Base-by-base conservation (phyloP, 2,888 invertebrate genomes). In the Orthosia gothica region DNA sequence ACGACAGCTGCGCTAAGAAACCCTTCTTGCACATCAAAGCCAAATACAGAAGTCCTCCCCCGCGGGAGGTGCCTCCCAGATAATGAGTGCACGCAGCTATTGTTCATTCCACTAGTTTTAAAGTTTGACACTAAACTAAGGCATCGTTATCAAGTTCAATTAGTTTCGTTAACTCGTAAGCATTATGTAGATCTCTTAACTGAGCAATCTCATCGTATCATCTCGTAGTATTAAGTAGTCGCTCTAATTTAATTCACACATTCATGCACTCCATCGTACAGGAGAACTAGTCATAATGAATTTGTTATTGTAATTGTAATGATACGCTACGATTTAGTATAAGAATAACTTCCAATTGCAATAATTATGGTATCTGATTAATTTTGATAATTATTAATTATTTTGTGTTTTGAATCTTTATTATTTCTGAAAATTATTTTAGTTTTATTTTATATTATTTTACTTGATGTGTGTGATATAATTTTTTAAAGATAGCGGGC, bases 1-100 rank as follows among this genome's bases (percentile, higher is more conserved):
- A 94, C 84, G 91, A 93, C 78, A 91, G 88, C 74, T 90, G 91
- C 61, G 85, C 94, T 78, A 96, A 97, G 88, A 96, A 97, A 87
- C 96, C 97, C 84, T 98, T 97, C 93, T 95, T 98, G 87, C 98
- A 98, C 95, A 98, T 98, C 91, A 97, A 97, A 90, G 97, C 97
- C 92, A 98, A 98, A 93, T 98, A 98, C 92, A 97, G 98, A 89
- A 98, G 97, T 94, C 97, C 97, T 72, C 97, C 97, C 80, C 97
- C 97, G 87, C 93, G 97, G 66, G 97, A 97, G 91, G 96, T 97
- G 54, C 97, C 98, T 65, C 97, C 97, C 74, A 96, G 97, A 96
- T 97, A 96, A 96, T 75, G 81, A 57, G 69, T 70, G 26, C 71
- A 58, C 69, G 69, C 68, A 40, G 57, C 58, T 13, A 67, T 49